Evolutionary conservation across 2,888 invertebrate genomes (phyloP).

Genomic region (Gryllus longicercus): DNA sequence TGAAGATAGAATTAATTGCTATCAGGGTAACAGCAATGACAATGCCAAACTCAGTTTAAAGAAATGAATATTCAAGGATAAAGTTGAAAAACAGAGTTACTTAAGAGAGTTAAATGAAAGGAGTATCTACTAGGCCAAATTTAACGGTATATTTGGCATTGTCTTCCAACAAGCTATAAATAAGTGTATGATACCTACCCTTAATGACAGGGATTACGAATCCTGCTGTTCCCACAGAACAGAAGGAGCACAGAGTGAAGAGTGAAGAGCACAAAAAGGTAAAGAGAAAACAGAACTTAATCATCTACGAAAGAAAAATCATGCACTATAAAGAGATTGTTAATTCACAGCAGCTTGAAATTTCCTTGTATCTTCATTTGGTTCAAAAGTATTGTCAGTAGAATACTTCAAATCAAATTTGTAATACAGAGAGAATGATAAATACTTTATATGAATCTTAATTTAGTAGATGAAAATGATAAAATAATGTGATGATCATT

Average conservation of each 20-base stretch:
- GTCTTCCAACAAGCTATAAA: constrained; percentile 35
- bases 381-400: too few relatives aligned
- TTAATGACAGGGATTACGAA: constrained; percentile 49
- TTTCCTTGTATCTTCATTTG: too few relatives aligned
- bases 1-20: background rate
- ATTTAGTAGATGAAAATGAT: too few relatives aligned
- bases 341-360: background rate
- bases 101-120: background rate
- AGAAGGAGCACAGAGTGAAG: constrained; percentile 45
- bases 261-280: constrained; percentile 42
- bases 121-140: background rate
- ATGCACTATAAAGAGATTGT: constrained; percentile 30
- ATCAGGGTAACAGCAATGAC: background rate
- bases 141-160: constrained; percentile 1
- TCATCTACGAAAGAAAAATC: constrained; percentile 26
- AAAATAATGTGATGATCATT: too few relatives aligned
- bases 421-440: too few relatives aligned
- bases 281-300: constrained; percentile 36
- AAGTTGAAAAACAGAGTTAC: background rate
- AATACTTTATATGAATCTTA: too few relatives aligned
- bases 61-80: background rate
- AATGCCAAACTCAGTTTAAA: background rate
- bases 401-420: too few relatives aligned
- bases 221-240: constrained; percentile 44
- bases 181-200: constrained; percentile 45